phyloP scores from a whole-genome alignment of 2,888 invertebrate genomes.

The Stratiomys singularior region DNA sequence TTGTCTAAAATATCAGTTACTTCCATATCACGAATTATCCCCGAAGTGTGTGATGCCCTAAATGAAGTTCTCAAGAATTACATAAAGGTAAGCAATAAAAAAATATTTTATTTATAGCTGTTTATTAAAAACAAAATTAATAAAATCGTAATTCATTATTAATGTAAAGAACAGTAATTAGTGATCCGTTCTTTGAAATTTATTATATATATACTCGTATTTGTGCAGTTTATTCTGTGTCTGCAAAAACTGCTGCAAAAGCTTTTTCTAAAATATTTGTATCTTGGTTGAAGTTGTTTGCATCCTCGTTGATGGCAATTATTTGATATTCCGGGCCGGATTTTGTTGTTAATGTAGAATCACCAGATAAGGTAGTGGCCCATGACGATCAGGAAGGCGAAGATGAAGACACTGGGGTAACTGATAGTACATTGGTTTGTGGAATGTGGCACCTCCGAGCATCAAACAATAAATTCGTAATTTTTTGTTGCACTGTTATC shows the following conservation, averaged over 20 bases:
- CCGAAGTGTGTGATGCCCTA: slow-evolving; percentile 13
- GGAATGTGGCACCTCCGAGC: slow-evolving; percentile 8
- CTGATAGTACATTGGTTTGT: neutral
- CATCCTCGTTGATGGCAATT: neutral
- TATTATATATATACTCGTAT: neutral
- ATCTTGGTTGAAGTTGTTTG: neutral
- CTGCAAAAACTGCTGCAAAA: neutral
- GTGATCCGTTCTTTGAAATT: neutral
- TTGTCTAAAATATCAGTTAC: slow-evolving; percentile 3
- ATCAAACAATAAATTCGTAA: slow-evolving; percentile 45
- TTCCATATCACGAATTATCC: slow-evolving; percentile 6
- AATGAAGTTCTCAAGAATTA: slow-evolving; percentile 20
- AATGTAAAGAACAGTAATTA: neutral
- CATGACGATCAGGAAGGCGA: neutral
- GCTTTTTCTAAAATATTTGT: slow-evolving; percentile 5
- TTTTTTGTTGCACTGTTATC: slow-evolving; percentile 37
- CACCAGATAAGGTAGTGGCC: neutral
- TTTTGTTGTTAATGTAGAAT: neutral
- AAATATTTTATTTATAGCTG: neutral
- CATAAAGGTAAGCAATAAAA: slow-evolving; percentile 14
- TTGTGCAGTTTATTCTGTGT: neutral
- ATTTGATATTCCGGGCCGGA: neutral
- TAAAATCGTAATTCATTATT: slow-evolving; percentile 3
- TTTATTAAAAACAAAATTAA: slow-evolving; percentile 1
- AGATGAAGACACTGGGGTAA: neutral